Evolutionary conservation across 2,888 invertebrate species (phyloP), one percentile per base, ranked within the genome.

Genomic region (Patella ulyssiponensis): DNA sequence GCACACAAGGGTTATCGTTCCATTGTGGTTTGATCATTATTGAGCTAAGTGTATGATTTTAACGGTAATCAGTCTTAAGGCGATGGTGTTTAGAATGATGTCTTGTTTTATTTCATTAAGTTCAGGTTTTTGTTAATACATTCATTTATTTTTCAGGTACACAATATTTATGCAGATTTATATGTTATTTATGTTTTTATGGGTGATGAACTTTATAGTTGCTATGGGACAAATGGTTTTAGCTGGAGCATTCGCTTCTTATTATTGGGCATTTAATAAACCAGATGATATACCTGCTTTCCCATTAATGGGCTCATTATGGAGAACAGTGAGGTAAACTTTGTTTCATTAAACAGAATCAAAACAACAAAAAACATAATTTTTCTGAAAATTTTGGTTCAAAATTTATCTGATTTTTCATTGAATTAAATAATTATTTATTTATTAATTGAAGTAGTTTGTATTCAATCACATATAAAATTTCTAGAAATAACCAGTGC

Each of bases 211-310:
- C 92, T 99, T 98, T 91, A 94, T 97, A 73, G 95, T 96, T 23
- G 97, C 23, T 93, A 96, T 80, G 23, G 95, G 96, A 11, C 96
- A 98, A 90, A 97, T 98, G 96, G 95, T 97, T 80, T 92, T 99
- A 71, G 97, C 98, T 58, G 81, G 94, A 17, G 92, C 93, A 0
- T 93, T 93, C 84, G 91, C 92, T 54, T 90, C 91, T 2, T 98
- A 98, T 96, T 98, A 98, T 91, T 98, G 97, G 97, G 97, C 98
- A 0, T 96, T 95, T 88, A 93, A 95, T 81, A 94, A 94, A 84
- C 90, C 91, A 11, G 93, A 93, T n/a, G 94, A 96, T 87, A 93
- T 98, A 17, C 97, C 98, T 1, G 95, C 95, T 87, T 97, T 97
- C 90, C 95, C 96, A 0, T 93, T 98, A 3, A 94, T 95, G 0